These are phyloP conservation scores for Acromyrmex heyeri DNA, from an alignment of 1,140 invertebrate genomes.

Conservation along the genomic window DNA sequence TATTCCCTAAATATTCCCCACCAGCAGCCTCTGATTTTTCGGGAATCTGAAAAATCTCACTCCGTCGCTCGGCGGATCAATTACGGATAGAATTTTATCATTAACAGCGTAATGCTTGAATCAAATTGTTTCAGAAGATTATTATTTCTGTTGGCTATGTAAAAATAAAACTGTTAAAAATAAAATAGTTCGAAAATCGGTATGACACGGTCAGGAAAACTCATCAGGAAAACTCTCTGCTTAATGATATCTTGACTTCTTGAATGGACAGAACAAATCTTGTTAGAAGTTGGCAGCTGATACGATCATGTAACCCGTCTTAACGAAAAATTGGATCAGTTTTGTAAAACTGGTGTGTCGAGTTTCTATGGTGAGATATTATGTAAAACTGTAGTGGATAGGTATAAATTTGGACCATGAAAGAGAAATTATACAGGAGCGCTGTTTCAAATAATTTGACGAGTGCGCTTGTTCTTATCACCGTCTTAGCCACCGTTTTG, in stretches of 20 bases:
- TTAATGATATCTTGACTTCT: neutral
- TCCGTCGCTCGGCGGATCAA: neutral
- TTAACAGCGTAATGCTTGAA: neutral
- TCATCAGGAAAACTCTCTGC: neutral
- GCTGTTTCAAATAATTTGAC: slow-evolving; percentile 61
- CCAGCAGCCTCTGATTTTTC: slow-evolving; percentile 60
- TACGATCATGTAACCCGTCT: slow-evolving; percentile 14
- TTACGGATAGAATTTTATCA: neutral
- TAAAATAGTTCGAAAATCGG: neutral
- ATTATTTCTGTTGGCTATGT: neutral
- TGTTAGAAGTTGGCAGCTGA: slow-evolving; percentile 13
- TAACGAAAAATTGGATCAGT: slow-evolving; percentile 40
- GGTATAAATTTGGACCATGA: slow-evolving; percentile 43
- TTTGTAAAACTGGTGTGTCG: slow-evolving; percentile 37
- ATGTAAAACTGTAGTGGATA: slow-evolving; percentile 66
- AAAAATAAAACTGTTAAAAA: neutral
- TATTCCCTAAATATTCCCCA: slow-evolving; percentile 79
- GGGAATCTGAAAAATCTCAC: slow-evolving; percentile 67
- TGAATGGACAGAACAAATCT: neutral
- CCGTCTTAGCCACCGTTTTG: neutral
- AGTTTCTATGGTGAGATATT: slow-evolving; percentile 66
- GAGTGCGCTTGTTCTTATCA: slow-evolving; percentile 53
- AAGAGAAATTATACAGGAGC: slow-evolving; percentile 54
- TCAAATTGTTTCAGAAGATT: neutral
- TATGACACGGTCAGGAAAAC: neutral